These are phyloP conservation scores for Harpagoxenus sublaevis DNA, from an alignment of 2,888 invertebrate species.

Conservation along the genomic window DNA sequence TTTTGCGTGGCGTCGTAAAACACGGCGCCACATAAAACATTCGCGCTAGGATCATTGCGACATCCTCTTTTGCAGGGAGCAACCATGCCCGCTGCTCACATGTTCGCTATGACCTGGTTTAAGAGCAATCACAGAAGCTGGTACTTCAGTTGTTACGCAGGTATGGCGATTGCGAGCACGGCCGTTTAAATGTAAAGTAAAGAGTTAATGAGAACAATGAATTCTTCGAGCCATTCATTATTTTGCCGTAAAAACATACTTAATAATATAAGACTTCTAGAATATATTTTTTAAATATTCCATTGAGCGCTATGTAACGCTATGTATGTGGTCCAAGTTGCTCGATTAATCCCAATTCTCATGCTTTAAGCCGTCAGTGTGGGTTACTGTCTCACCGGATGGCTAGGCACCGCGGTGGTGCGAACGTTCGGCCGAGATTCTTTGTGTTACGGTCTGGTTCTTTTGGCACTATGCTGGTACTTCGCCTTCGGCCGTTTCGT, in stretches of 20 bases:
- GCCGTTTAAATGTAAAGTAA: neutral
- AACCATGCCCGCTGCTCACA: constrained; percentile 88
- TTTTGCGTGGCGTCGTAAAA: constrained; percentile 24
- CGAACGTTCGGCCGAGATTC: constrained; percentile 87
- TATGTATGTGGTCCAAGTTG: neutral
- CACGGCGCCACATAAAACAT: neutral
- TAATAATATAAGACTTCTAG: neutral
- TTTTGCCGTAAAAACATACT: neutral
- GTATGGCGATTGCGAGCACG: constrained; percentile 77
- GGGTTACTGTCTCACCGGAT: constrained; percentile 88
- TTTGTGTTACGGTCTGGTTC: constrained; percentile 87
- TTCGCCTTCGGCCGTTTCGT: constrained; percentile 88
- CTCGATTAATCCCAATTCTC: constrained; percentile 28
- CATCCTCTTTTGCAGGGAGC: constrained; percentile 86
- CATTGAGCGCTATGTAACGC: neutral
- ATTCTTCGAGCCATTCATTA: neutral
- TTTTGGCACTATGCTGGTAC: constrained; percentile 87
- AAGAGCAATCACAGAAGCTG: constrained; percentile 88
- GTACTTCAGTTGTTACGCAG: constrained; percentile 88
- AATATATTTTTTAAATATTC: neutral
- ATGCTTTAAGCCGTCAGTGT: constrained; percentile 87
- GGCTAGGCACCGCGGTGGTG: constrained; percentile 87
- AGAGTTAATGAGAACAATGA: neutral
- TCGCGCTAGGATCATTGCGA: constrained; percentile 16
- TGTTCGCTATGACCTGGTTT: constrained; percentile 89